Evolutionary conservation across 2,888 invertebrate genomes (phyloP).

Genomic region (Doris montereyensis): DNA sequence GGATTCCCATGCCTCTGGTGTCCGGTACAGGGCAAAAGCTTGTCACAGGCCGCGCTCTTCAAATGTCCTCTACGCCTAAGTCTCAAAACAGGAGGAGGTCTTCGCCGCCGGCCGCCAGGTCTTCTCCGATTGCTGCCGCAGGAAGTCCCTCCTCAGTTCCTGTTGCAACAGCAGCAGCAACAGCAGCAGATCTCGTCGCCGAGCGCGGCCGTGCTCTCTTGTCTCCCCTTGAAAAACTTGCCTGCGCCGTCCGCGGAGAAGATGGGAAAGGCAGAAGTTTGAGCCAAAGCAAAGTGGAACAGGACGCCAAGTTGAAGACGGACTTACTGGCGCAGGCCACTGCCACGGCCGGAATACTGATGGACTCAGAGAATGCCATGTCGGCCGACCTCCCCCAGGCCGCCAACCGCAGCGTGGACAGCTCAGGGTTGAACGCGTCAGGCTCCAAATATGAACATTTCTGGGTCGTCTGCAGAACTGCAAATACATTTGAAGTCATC

Average conservation of each 20-base stretch:
- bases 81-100: constrained; percentile 32
- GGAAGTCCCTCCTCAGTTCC: constrained; percentile 29
- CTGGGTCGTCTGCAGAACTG: constrained; percentile 36
- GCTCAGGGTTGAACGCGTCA: background rate
- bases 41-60: background rate
- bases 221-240: no score
- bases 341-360: constrained; percentile 39
- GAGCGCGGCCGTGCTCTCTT: no score
- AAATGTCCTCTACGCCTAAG: background rate
- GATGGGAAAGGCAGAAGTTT: constrained; percentile 9
- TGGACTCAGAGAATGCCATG: constrained; percentile 18
- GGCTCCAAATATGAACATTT: constrained; percentile 15
- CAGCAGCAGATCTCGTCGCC: background rate
- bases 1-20: constrained; percentile 25
- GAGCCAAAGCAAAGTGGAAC: constrained; percentile 19
- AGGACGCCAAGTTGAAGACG: constrained; percentile 4
- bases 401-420: background rate
- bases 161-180: constrained; percentile 16
- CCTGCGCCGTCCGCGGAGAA: no score
- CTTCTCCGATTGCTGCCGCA: constrained; percentile 30
- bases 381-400: no score
- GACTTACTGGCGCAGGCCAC: constrained; percentile 40
- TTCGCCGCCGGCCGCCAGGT: constrained; percentile 34
- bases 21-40: constrained; percentile 34
- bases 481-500: constrained; percentile 39